Base-by-base conservation (phyloP, 2,113 vertebrate genomes). In the Hystrix cristata region DNA sequence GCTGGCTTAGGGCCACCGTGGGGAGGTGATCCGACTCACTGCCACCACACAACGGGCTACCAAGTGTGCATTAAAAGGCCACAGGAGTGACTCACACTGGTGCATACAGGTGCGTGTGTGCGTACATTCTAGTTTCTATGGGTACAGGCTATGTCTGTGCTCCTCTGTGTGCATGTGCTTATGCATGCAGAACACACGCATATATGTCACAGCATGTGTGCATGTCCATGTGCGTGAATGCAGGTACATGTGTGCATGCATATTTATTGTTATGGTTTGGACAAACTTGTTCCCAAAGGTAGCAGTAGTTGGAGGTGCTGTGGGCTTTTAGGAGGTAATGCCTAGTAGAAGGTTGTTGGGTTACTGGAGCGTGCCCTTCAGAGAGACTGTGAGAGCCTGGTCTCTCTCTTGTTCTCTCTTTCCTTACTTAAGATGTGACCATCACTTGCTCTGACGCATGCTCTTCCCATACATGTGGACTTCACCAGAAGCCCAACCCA, bases 51-150 rank as follows among this genome's bases (percentile, higher is more conserved):
- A 48, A 4, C 67, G 43, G 83, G n/a, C 71, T 43, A 2, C 14
- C 19, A 12, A 1, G 27, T 27, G 14, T 62, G n/a, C 29, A n/a
- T 29, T 10, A n/a, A 10, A 89, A 65, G 79, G 55, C 71, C 48
- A 67, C 4, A 60, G 88, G 72, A 8, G 2, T 27, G 57, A 55
- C 76, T 2, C 16, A 1, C 0, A 25, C 51, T 76, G 9, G 10
- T 1, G 34, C 7, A 34, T 0, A 16, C 27, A 5, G 9, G 7
- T 10, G 3, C 0, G 0, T 3, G 38, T 0, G 0, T 13, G 0
- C 0, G 6, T n/a, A 12, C 13, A 60, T 29, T 53, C 62, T 14
- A 25, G 29, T 53, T 87, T 62, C 83, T 71, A 1, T 16, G 83
- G 53, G 25, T 5, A 1, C 14, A 27, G 16, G 94, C 0, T 62